Evolutionary conservation across 2,113 vertebrate genomes (phyloP), one percentile per base, ranked within the genome.

Genomic region (Tretioscincus oriximinensis): DNA sequence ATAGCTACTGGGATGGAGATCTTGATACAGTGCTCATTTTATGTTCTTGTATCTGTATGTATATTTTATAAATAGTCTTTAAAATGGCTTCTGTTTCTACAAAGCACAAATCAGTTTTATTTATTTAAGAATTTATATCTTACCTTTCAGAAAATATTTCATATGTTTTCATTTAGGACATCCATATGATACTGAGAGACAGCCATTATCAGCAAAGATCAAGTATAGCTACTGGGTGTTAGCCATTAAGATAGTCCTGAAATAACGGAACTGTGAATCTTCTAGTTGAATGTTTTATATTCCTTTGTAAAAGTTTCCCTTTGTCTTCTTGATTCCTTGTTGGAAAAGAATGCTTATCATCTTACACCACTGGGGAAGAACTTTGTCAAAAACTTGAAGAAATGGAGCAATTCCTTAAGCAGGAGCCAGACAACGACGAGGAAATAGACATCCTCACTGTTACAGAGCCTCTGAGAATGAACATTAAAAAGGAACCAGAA

Each of bases 401-500:
- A 54, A 95, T 99, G 68, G 97, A 99, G 91, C 96, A 94, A 4
- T 93, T 97, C 89, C 95, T 99, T 87, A 99, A 99, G 86, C 96
- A 95, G 0, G 98, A 99, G 70, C 96, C 97, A 0, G 98, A 99
- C 85, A 95, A 95, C 0, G 95, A 97, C 20, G 95, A 98, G 85
- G 96, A 97, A 84, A 95, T 99, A 24, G 98, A 99, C 88, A 87
- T 99, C 68, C 87, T 99, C 85, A 96, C 86, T 4, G 93, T 97
- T 1, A 93, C 91, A 0, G 96, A 97, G 66, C 95, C 96, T 1
- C 86, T 94, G 41, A 97, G 95, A 89, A 92, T 94, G 58, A 96
- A 95, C 89, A 95, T 98, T 93, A 99, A 99, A 85, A 96, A 97
- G 82, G 98, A 99, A 71, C 96, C 97, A 83, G 98, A 97, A 51